Percentiles rank a stretch among this genome's conserved stretches.
Conservation (phyloP, 2,113 vertebrate genomes). For the Eleginops maclovinus region DNA sequence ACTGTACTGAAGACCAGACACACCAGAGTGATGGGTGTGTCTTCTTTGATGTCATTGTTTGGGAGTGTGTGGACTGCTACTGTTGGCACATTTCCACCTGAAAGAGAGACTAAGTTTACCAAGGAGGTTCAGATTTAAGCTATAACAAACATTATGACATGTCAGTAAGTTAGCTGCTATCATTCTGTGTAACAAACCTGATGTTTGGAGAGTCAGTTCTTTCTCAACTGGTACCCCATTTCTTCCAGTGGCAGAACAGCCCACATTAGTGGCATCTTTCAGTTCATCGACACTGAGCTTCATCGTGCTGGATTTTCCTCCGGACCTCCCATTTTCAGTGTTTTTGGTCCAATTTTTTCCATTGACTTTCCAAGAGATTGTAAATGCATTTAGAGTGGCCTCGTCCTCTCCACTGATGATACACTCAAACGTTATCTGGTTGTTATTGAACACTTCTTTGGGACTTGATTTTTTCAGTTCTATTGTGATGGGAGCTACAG, state of each 20-base stretch:
- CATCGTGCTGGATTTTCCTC: conserved; percentile 2
- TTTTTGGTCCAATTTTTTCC: rapidly evolving
- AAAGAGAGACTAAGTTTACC: conserved; percentile 15
- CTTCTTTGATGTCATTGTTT: background rate
- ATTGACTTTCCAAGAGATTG: conserved; percentile 27
- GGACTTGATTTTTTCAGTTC: background rate
- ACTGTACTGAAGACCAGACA: conserved; percentile 39
- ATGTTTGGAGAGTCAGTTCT: conserved; percentile 1
- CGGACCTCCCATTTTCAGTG: rapidly evolving
- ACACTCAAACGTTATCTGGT: conserved; percentile 20
- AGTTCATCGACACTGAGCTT: rapidly evolving
- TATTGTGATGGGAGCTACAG: conserved; percentile 8
- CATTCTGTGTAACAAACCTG: conserved; percentile 24
- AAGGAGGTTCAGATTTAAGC: background rate
- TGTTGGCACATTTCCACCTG: background rate
- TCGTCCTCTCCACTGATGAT: background rate
- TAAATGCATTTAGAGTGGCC: rapidly evolving
- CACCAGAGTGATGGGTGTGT: conserved; percentile 17
- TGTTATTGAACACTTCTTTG: conserved; percentile 9
- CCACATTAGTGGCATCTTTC: background rate
- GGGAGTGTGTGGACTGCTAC: conserved; percentile 4
- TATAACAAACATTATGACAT: background rate
- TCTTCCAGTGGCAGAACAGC: background rate
- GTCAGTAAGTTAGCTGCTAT: background rate
- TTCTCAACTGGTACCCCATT: background rate